Percentiles rank a stretch among this genome's conserved stretches.
Conservation (phyloP, 2,888 invertebrate species). For the Pinctada fucata region DNA sequence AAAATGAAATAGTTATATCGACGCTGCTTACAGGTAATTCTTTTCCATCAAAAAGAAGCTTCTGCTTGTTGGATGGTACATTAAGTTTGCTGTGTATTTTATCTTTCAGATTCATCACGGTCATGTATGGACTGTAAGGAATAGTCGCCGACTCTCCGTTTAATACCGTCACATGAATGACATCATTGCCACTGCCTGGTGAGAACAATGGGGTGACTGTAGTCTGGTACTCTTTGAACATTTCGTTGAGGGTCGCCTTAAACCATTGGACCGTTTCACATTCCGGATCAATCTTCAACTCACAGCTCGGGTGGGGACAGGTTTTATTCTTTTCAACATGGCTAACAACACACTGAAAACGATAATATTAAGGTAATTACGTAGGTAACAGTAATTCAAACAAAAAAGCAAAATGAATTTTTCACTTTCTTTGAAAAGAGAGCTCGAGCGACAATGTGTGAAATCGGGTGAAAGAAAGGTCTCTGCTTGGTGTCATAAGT, state of each 20-base stretch:
- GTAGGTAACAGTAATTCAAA: too few species aligned
- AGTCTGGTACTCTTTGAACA: constrained; percentile 52
- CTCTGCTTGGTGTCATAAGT: too few species aligned
- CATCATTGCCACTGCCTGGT: constrained; percentile 23
- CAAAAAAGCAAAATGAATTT: too few species aligned
- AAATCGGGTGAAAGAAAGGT: too few species aligned
- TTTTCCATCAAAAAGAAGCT: constrained; percentile 51
- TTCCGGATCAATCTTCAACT: constrained; percentile 9
- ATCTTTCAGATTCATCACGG: constrained; percentile 45
- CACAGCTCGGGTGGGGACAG: constrained; percentile 52
- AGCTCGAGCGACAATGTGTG: too few species aligned
- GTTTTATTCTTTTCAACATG: constrained; percentile 35
- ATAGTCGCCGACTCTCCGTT: constrained; percentile 53
- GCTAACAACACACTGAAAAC: constrained; percentile 48
- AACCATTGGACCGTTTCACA: constrained; percentile 35
- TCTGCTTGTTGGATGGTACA: constrained; percentile 52
- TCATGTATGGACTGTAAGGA: constrained; percentile 44
- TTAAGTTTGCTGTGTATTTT: constrained; percentile 40
- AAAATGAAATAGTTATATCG: too few species aligned
- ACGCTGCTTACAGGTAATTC: constrained; percentile 43
- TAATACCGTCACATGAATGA: constrained; percentile 47
- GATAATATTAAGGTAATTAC: too few species aligned
- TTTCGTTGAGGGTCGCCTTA: constrained; percentile 46
- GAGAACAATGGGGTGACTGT: constrained; percentile 36
- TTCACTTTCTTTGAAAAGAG: too few species aligned